Evolutionary conservation across 1,140 invertebrate genomes (phyloP).

Genomic region (Notospermus geniculatus): DNA sequence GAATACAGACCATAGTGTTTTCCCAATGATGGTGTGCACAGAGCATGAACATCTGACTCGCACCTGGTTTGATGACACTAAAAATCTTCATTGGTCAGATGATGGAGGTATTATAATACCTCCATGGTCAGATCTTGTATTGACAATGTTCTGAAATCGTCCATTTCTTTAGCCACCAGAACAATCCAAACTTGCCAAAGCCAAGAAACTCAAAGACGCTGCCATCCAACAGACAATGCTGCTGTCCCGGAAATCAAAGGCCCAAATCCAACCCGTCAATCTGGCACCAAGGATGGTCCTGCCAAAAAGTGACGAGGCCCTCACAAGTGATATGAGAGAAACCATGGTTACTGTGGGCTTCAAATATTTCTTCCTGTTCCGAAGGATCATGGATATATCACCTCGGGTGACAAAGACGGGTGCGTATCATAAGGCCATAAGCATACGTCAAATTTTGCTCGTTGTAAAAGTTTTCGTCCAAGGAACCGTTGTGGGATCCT

Average conservation of each 20-base stretch:
- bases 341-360: background rate
- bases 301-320: background rate
- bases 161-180: constrained; percentile 3
- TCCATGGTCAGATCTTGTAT: too few relatives aligned
- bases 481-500: too few relatives aligned
- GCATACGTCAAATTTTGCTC: too few relatives aligned
- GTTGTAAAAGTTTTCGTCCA: too few relatives aligned
- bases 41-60: too few relatives aligned
- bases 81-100: too few relatives aligned
- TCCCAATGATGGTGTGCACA: too few relatives aligned
- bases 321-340: background rate
- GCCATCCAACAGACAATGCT: background rate
- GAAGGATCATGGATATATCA: constrained; percentile 8
- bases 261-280: background rate
- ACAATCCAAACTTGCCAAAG: constrained; percentile 5
- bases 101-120: too few relatives aligned
- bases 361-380: constrained; percentile 11
- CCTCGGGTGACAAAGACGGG: background rate
- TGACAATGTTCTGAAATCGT: background rate
- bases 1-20: too few relatives aligned
- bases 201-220: background rate
- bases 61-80: too few relatives aligned
- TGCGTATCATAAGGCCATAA: too few relatives aligned
- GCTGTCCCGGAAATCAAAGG: background rate
- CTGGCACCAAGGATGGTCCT: background rate